phyloP scores from a whole-genome alignment of 1,140 invertebrate genomes.

The Eumaeus atala region DNA sequence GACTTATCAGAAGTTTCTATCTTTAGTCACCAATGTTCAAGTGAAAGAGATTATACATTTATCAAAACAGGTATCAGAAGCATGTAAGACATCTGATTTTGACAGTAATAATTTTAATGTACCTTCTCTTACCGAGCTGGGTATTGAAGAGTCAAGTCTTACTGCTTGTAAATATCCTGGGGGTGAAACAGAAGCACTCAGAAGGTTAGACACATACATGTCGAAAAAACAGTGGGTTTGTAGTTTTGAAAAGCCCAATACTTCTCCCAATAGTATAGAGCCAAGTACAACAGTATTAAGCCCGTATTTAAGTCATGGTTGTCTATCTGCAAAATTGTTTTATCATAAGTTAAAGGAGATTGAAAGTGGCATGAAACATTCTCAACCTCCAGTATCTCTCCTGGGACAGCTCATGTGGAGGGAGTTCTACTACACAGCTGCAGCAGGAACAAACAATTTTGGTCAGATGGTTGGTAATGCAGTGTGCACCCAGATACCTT shows the following conservation, averaged over 20 bases:
- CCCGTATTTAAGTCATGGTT: constrained; percentile 85
- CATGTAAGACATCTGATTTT: constrained; percentile 65
- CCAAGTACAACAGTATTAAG: constrained; percentile 83
- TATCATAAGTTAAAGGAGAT: constrained; percentile 78
- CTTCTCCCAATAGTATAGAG: constrained; percentile 81
- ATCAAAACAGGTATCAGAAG: constrained; percentile 57
- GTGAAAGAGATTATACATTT: constrained; percentile 73
- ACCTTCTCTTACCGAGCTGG: constrained; percentile 77
- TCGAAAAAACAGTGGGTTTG: constrained; percentile 80
- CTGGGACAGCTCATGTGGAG: constrained; percentile 83
- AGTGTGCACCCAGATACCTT: constrained; percentile 83
- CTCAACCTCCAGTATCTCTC: constrained; percentile 77
- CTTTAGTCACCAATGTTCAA: constrained; percentile 75
- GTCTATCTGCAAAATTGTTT: constrained; percentile 79
- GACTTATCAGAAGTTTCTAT: constrained; percentile 83
- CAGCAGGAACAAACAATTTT: constrained; percentile 81
- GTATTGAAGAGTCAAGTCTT: constrained; percentile 62
- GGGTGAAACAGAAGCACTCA: constrained; percentile 81
- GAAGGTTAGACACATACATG: constrained; percentile 77
- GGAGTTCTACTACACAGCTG: constrained; percentile 85
- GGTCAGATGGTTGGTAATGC: constrained; percentile 82
- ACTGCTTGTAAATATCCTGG: constrained; percentile 75
- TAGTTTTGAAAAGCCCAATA: constrained; percentile 84
- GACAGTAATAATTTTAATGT: constrained; percentile 76
- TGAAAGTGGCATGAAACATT: constrained; percentile 69